Percentiles rank a stretch among this genome's conserved stretches.
Conservation (phyloP, 2,888 invertebrate genomes). For the Pheosia gnoma region DNA sequence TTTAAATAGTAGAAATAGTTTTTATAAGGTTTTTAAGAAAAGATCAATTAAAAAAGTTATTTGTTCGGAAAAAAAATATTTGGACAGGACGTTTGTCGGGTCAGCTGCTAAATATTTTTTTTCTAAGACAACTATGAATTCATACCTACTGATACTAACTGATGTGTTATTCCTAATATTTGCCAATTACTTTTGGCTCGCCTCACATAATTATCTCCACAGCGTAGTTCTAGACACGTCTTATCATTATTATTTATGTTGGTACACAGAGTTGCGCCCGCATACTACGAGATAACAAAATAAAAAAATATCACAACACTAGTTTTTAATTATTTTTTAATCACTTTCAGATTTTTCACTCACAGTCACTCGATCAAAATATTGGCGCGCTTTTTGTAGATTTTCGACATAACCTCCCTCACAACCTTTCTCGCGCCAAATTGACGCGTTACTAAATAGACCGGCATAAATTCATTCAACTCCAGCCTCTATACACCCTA, state of each 20-base stretch:
- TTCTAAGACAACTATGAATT: too few species aligned
- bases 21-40: too few species aligned
- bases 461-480: slow-evolving; percentile 83
- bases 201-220: slow-evolving; percentile 60
- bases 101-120: too few species aligned
- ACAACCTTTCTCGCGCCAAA: slow-evolving; percentile 80
- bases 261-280: slow-evolving; percentile 34
- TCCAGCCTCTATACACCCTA: slow-evolving; percentile 60
- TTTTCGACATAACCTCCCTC: slow-evolving; percentile 41
- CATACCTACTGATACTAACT: slow-evolving; percentile 19
- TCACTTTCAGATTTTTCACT: slow-evolving; percentile 27
- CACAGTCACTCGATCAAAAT: slow-evolving; percentile 33
- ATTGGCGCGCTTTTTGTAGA: slow-evolving; percentile 66
- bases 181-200: slow-evolving; percentile 56
- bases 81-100: too few species aligned
- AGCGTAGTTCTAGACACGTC: slow-evolving; percentile 59
- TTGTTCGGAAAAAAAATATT: too few species aligned
- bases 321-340: slow-evolving; percentile 13
- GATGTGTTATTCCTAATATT: slow-evolving; percentile 47
- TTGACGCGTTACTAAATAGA: slow-evolving; percentile 82
- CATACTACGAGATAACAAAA: slow-evolving; percentile 14
- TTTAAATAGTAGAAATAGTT: too few species aligned
- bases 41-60: too few species aligned
- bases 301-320: slow-evolving; percentile 23
- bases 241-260: slow-evolving; percentile 63